Evolutionary conservation across 2,888 invertebrate genomes (phyloP), one percentile per base, ranked within the genome.

Genomic region (Ditylenchus weischeri): DNA sequence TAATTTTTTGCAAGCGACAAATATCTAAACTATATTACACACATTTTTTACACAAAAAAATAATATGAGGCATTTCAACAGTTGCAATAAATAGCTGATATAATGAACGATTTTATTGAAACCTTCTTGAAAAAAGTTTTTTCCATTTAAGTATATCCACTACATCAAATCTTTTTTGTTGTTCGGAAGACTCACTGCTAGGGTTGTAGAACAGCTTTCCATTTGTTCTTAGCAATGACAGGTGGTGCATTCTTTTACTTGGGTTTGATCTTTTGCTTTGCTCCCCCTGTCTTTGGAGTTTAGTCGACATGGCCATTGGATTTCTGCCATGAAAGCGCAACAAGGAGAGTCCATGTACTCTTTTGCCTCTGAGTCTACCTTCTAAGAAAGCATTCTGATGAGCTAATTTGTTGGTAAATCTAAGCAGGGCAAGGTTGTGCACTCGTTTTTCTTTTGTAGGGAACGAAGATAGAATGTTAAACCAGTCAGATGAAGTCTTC

Each of bases 131-230:
- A 2, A 43, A 43, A 1, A 43, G 43, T 15, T 43, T 43, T 13
- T 43, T 3, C 43, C 43, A 43, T 43, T 43, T 43, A 13, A 21
- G 54, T 10, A 4, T 54, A 29, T 29, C 23, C 5, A 19, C 50
- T 21, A 50, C 50, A 18, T 21, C 21, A 29, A 54, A 54, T 18
- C 54, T 11, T 54, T 54, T 54, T 29, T 54, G 54, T 29, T 54
- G 54, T 29, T 54, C 54, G 4, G 54, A 54, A 10, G 54, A 15
- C 10, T 23, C 21, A 54, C 13, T 21, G 54, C n/a, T 18, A 7
- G 21, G 54, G 7, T 21, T 21, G 54, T 54, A 18, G 54, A 54
- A 54, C n/a, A 54, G 54, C 10, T 54, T 54, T 18, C 54, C 54
- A 18, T 54, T 54, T 11, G 29, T 29, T 54, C 54, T 4, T 10